phyloP scores from a whole-genome alignment of 2,888 invertebrate species.

The Cryptocheilus praepositus region DNA sequence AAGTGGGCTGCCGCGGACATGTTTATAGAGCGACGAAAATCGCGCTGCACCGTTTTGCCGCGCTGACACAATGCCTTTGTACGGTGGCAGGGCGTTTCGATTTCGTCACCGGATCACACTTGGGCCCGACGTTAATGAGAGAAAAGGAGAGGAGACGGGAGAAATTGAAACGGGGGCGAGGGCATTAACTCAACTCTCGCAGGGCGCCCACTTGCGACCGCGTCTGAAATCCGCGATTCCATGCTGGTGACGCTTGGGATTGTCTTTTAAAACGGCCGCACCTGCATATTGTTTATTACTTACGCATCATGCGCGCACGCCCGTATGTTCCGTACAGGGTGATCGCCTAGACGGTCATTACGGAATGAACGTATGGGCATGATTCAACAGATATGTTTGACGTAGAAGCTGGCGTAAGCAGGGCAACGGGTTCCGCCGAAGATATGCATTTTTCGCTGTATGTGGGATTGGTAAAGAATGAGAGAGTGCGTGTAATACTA shows the following conservation, averaged over 20 bases:
- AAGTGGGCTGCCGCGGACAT: neutral
- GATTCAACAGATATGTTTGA: neutral
- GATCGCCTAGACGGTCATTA: too few species aligned
- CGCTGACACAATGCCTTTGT: neutral
- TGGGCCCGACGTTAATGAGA: conserved; percentile 7
- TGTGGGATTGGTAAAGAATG: too few species aligned
- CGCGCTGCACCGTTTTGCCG: neutral
- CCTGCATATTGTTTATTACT: conserved; percentile 59
- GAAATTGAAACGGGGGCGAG: conserved; percentile 41
- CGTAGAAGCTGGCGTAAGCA: neutral
- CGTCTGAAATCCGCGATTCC: conserved; percentile 41
- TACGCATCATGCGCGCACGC: neutral
- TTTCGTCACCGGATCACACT: conserved; percentile 19
- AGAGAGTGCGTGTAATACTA: too few species aligned
- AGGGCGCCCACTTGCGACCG: conserved; percentile 32
- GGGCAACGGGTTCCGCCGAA: too few species aligned
- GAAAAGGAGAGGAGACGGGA: conserved; percentile 3
- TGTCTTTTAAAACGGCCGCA: conserved; percentile 56
- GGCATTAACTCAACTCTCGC: conserved; percentile 26
- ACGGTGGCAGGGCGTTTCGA: conserved; percentile 8
- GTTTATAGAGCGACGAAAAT: conserved; percentile 3
- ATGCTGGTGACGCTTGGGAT: conserved; percentile 51
- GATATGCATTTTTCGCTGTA: too few species aligned
- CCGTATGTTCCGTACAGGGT: too few species aligned
- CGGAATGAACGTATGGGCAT: too few species aligned